Evolutionary conservation across 1,140 invertebrate species (phyloP), one percentile per base, ranked within the genome.

Genomic region (Drosophila lacteicornis): DNA sequence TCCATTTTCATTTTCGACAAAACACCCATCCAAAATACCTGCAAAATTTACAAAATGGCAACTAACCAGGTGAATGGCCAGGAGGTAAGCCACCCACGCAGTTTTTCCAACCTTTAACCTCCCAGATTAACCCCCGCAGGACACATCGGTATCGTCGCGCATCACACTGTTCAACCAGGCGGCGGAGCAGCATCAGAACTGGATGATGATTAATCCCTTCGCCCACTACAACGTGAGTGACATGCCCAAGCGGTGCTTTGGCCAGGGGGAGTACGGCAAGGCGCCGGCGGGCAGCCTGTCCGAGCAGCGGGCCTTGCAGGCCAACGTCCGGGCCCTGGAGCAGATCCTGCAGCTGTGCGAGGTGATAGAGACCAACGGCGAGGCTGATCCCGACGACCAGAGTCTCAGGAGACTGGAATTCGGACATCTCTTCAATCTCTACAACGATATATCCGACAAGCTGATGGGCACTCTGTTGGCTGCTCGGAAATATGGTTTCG

Each of bases 401-500:
- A 13, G 57, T 0, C 46, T 45, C 4, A 51, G 42, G 3, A 51
- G 38, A 30, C 25, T 87, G 1, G 50, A 46, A 2, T 87, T 88
- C 8, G 80, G 84, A 0, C 30, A 19, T 0, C 80, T 88, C 3
- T 88, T 88, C 15, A 70, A 81, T 33, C 30, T 80, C 1, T 87
- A 90, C 43, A 84, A 53, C 42, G 62, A 78, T 30, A 87, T 87
- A n/a, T 87, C 84, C 2, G 84, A 88, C 50, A 87, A 87, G 11
- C 38, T 87, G 51, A 42, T 87, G 50, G 84, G 80, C 55, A 88
- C 84, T 0, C 38, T 87, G 58, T 27, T 88, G 11, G 71, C 71
- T 8, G 83, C 83, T 2, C 68, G 84, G 0, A 77, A 65, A 36
- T 51, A 83, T 43, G 79, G 79, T 15, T 88, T 62, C n/a, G 66